Evolutionary conservation across 1,140 invertebrate species (phyloP).

Genomic region (Heliconius hermathena): DNA sequence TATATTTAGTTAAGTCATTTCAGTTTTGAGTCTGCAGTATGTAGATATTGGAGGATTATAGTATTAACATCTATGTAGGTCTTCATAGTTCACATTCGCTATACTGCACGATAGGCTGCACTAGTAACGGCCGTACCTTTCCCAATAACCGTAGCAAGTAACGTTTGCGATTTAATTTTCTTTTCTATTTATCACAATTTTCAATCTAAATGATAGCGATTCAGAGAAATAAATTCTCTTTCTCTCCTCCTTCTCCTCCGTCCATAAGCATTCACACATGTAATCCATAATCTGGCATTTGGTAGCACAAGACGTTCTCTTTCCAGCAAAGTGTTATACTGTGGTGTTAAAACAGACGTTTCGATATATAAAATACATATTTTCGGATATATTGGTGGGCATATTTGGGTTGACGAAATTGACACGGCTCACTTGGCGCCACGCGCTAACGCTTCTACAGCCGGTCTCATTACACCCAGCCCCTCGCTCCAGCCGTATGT

Average conservation of each 20-base stretch:
- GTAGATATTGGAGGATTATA: background rate
- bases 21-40: no score
- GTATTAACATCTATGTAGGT: background rate
- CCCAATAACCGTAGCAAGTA: no score
- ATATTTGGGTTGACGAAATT: conserved; percentile 65
- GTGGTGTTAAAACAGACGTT: background rate
- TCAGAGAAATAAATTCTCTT: no score
- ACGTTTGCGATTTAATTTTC: no score
- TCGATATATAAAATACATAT: conserved; percentile 32
- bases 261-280: background rate
- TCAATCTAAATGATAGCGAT: no score
- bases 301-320: background rate
- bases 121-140: no score
- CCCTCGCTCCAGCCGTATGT: conserved; percentile 52
- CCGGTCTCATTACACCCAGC: conserved; percentile 69
- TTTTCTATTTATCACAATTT: no score
- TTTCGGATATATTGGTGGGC: conserved; percentile 48
- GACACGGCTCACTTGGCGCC: conserved; percentile 66
- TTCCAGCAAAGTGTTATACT: background rate
- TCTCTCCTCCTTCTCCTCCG: no score
- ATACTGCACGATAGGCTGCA: no score
- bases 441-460: conserved; percentile 72
- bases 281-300: background rate
- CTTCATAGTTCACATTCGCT: no score
- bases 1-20: no score